Evolutionary conservation across 2,113 vertebrate species (phyloP).

Genomic region (Numenius arquata): DNA sequence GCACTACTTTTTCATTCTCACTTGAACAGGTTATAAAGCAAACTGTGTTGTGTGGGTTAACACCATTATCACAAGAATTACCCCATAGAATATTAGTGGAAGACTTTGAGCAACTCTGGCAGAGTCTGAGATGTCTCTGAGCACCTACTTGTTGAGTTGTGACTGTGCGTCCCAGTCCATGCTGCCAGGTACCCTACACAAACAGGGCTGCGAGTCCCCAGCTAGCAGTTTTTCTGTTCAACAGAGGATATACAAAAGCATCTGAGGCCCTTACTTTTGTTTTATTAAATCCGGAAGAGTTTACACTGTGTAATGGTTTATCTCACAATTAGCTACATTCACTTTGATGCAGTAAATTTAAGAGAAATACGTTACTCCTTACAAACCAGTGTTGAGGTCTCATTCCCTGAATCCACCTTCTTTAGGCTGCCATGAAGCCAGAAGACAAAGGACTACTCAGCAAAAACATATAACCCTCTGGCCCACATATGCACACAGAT

Average conservation of each 20-base stretch:
- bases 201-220: background rate
- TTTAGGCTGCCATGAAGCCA: background rate
- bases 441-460: background rate
- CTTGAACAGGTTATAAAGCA: background rate
- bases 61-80: background rate
- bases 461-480: background rate
- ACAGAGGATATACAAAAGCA: background rate
- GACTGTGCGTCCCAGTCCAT: fast-evolving
- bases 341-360: background rate
- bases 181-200: background rate
- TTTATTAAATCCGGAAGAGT: background rate
- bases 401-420: background rate
- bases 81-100: background rate
- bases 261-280: background rate
- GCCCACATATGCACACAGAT: background rate
- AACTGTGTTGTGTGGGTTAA: background rate
- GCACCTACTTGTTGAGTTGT: background rate
- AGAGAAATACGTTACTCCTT: background rate
- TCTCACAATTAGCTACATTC: background rate
- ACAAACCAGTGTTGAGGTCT: background rate
- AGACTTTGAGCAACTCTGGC: background rate
- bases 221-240: background rate
- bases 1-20: background rate
- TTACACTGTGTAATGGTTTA: background rate
- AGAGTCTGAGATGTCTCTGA: background rate